Conservation (phyloP, 92 coral and sea anemone species). For the Bergia puertoricense region DNA sequence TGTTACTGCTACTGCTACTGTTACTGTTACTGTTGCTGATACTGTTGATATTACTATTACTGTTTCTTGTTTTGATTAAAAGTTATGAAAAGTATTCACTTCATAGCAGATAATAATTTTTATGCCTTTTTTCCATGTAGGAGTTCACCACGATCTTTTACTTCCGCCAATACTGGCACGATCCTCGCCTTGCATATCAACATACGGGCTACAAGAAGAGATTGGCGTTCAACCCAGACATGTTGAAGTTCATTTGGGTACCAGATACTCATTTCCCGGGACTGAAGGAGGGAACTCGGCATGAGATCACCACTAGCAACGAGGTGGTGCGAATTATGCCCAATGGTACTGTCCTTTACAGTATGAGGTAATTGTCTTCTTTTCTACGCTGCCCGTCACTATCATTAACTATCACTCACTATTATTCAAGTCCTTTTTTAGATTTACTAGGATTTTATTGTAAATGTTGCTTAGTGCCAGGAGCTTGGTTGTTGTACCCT, state of each 20-base stretch:
- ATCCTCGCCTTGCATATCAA: conserved; percentile 67
- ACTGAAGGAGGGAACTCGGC: conserved; percentile 72
- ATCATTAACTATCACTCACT: not conserved
- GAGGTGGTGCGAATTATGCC: conserved; percentile 85
- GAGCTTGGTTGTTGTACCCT: no score
- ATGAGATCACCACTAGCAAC: conserved; percentile 75
- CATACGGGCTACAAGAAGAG: conserved; percentile 73
- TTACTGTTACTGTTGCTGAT: no score
- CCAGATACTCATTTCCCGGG: conserved; percentile 94
- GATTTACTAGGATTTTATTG: no score
- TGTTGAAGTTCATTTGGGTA: conserved; percentile 83
- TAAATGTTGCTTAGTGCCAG: no score
- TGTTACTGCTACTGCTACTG: no score
- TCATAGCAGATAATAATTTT: no score
- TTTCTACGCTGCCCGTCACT: not conserved
- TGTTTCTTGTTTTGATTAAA: no score
- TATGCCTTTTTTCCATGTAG: conserved; percentile 24
- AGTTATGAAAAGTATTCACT: no score
- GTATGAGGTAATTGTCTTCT: conserved; percentile 72
- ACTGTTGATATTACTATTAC: no score
- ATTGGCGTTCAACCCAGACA: conserved; percentile 83
- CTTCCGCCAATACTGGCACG: conserved; percentile 92
- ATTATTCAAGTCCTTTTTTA: no score
- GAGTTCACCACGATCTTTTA: conserved; percentile 91
- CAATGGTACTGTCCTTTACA: conserved; percentile 78